Evolutionary conservation across 2,888 invertebrate species (phyloP).

Genomic region (Ophion costatus): DNA sequence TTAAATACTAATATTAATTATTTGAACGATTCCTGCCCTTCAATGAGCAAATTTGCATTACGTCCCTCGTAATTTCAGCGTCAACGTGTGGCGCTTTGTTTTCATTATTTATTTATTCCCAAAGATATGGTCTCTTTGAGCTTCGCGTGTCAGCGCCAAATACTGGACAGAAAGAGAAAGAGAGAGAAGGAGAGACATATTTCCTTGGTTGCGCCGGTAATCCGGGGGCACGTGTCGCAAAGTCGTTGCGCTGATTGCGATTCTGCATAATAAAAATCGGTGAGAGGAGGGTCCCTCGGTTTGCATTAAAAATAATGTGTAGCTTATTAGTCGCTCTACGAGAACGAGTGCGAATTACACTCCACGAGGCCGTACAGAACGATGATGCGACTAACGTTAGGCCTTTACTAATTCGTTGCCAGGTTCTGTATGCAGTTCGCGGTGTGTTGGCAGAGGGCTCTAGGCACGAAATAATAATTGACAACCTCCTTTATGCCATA

Average conservation of each 20-base stretch:
- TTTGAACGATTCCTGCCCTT: neutral
- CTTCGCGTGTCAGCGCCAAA: slow-evolving; percentile 46
- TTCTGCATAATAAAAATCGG: slow-evolving; percentile 33
- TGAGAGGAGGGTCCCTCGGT: slow-evolving; percentile 33
- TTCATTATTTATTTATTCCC: neutral
- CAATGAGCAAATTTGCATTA: neutral
- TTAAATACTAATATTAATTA: neutral
- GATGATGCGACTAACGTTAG: slow-evolving; percentile 63
- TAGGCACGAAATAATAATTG: slow-evolving; percentile 59
- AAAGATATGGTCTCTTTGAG: slow-evolving; percentile 31
- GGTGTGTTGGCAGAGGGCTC: slow-evolving; percentile 42
- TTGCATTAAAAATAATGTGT: slow-evolving; percentile 76
- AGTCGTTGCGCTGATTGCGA: slow-evolving; percentile 10
- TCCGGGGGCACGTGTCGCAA: slow-evolving; percentile 22
- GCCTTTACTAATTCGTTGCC: slow-evolving; percentile 43
- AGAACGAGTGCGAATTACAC: slow-evolving; percentile 44
- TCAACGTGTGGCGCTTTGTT: slow-evolving; percentile 10
- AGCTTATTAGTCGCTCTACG: slow-evolving; percentile 74
- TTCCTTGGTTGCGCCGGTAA: neutral
- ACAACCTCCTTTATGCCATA: slow-evolving; percentile 52
- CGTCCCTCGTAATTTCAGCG: neutral
- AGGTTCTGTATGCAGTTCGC: slow-evolving; percentile 15
- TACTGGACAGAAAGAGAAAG: slow-evolving; percentile 4
- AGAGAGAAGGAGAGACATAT: neutral
- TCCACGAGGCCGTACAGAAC: slow-evolving; percentile 24